Evolutionary conservation across 2,797 vertebrate species (phyloP), one percentile per base, ranked within the genome.

Genomic region (Lithobates pipiens): DNA sequence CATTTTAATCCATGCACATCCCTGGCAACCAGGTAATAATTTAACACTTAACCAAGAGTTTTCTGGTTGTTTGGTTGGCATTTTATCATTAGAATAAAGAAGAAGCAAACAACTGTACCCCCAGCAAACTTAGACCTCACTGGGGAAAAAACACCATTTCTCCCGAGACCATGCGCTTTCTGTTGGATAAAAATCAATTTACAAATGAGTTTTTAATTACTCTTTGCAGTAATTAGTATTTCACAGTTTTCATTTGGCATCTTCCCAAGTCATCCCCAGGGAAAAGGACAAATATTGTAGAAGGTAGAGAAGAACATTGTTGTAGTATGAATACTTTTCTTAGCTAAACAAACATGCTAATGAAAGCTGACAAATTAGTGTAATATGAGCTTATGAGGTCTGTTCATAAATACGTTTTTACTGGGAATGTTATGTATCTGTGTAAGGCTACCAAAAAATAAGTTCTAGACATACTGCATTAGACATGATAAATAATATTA

Each of bases 191-290:
- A 76, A 83, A 86, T 86, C 80, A 83, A 83, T 83, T 83, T 86
- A 78, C 85, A 86, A 86, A 86, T 79, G 69, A 83, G 80, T 78
- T 86, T 86, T 83, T 86, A 86, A 86, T 86, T 86, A 83, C 85
- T 78, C 85, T 83, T 86, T 86, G 50, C 80, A 75, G 75, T 83
- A 86, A 86, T 83, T 82, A 83, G 80, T 36, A 78, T 78, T 86
- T 82, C 85, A 50, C 85, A 82, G 74, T 82, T 82, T 82, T 72
- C 77, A 15, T 70, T 29, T 86, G 79, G 80, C 74, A 76, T 86
- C 67, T 72, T 82, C 50, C 76, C 80, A 82, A 74, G 63, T 34
- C 74, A 67, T 80, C 34, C 69, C 63, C 18, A 74, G 85, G 85
- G 80, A 78, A 77, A 86, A 42, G 80, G 80, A 83, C 57, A 82